Base-by-base conservation (phyloP, 2,113 vertebrate species). In the Gobiocypris rarus region DNA sequence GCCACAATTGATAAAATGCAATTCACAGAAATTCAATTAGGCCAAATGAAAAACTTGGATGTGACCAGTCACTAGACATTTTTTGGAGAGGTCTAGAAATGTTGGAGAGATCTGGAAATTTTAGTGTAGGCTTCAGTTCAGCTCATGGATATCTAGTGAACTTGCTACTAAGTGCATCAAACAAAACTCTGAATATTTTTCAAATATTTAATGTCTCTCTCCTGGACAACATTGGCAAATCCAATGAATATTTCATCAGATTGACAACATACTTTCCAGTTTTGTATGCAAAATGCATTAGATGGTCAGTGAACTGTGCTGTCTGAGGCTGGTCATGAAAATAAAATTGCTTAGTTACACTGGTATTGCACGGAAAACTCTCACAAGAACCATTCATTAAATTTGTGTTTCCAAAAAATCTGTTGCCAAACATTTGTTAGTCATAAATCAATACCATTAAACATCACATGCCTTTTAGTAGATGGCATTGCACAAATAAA, bases 251-350 rank as follows among this genome's bases (percentile, higher is more conserved):
- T 71, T 71, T 71, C 69, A 71, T 24, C 22, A 71, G 38, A 45
- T 24, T 3, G 11, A 45, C 69, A 71, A 24, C 10, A 45, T 24
- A 70, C 22, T 70, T 70, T 45, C 11, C 38, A 71, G 69, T 43
- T 71, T 71, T 45, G 19, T 71, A 45, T 71, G 69, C 38, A 71
- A 71, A 71, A 71, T 71, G 41, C 69, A 71, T 71, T 71, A 71
- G 22, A 43, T 24, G 22, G 22, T 9, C 41, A 24, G 69, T 71
- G 69, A 71, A 24, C 38, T 43, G 10, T 43, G 67, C 67, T 70
- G 67, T 13, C 34, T 70, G 67, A 43, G 67, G 38, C 38, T 70
- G 38, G 38, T 24, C 67, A 41, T 43, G 19, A 41, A 70, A 70
- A 43, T n/a, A 3, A n/a, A 41, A n/a, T 70, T n/a, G 19, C 22